phyloP scores from a whole-genome alignment of 2,113 vertebrate genomes.

The Ursus arctos region DNA sequence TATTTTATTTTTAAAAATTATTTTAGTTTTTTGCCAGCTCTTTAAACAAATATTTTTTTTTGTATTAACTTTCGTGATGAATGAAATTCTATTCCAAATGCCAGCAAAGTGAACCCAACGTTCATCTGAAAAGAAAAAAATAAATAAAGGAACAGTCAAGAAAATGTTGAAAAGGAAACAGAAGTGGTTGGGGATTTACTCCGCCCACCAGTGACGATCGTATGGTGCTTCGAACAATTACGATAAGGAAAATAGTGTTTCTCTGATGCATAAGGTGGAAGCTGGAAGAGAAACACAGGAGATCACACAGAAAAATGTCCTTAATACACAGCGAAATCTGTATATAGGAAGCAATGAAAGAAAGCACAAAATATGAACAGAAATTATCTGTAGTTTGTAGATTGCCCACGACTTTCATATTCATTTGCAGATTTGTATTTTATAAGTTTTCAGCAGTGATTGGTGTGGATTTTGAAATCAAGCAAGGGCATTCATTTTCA shows the following conservation, averaged over 20 bases:
- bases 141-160: neutral
- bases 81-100: neutral
- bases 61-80: neutral
- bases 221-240: neutral
- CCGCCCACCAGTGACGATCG: neutral
- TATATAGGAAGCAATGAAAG: neutral
- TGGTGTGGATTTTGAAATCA: neutral
- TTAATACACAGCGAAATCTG: neutral
- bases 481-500: neutral
- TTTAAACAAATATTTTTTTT: neutral
- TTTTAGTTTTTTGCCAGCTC: neutral
- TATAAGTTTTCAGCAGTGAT: neutral
- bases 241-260: neutral
- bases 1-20: no score
- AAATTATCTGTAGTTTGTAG: neutral
- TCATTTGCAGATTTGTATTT: neutral
- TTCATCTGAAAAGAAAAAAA: neutral
- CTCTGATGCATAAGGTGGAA: neutral
- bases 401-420: neutral
- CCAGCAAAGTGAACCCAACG: neutral
- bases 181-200: neutral
- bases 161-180: neutral
- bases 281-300: neutral
- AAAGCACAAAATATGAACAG: slow-evolving; percentile 23
- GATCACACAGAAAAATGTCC: neutral